Conservation (phyloP, 64 coral and sea anemone species). For the Pachyseris speciosa region DNA sequence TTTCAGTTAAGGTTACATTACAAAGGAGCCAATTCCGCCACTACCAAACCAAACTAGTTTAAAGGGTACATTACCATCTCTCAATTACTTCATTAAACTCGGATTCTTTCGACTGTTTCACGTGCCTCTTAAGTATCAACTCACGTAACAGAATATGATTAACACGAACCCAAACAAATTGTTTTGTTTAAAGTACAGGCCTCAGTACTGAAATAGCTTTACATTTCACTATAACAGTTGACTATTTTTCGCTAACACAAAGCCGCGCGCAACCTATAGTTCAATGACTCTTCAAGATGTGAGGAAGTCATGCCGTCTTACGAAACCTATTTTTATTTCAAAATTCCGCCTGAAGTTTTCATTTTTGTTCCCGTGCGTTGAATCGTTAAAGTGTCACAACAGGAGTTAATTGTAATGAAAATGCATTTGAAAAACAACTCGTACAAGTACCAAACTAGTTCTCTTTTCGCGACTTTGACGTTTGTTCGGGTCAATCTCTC, state of each 20-base stretch:
- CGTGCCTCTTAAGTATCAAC: not conserved
- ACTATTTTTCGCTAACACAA: too few relatives aligned
- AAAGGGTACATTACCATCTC: too few relatives aligned
- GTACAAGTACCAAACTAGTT: not conserved
- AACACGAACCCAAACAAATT: not conserved
- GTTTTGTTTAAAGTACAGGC: not conserved
- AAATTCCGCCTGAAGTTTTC: conserved; percentile 17
- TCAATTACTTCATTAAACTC: not conserved
- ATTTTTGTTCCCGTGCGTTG: not conserved
- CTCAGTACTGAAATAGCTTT: not conserved
- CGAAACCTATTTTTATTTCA: not conserved
- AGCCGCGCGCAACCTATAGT: not conserved
- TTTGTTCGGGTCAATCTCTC: not conserved
- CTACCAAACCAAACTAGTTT: not conserved
- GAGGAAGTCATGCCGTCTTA: not conserved
- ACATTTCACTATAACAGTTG: not conserved
- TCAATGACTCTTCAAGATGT: not conserved
- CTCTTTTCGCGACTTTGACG: not conserved
- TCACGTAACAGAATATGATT: not conserved
- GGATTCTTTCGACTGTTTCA: not conserved
- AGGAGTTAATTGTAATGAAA: conserved; percentile 16
- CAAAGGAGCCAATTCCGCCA: too few relatives aligned
- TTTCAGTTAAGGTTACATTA: not conserved
- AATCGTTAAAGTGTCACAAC: conserved; percentile 2
- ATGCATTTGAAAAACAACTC: not conserved